These are phyloP conservation scores for Urocyon cinereoargenteus DNA, from an alignment of 2,797 vertebrate genomes.

Conservation along the genomic window DNA sequence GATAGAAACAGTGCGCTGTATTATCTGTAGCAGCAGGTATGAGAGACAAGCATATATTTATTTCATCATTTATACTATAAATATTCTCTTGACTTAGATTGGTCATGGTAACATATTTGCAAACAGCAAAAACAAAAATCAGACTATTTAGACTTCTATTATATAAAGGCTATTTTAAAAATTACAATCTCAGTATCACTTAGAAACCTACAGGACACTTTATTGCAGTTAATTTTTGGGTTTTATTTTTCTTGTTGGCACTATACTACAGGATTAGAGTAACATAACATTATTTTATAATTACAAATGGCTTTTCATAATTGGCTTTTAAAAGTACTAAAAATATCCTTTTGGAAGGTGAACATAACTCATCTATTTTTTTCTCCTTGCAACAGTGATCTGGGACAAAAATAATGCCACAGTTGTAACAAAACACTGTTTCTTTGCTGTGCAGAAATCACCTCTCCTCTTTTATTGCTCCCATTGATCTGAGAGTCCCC, in stretches of 20 bases:
- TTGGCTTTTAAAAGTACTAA: conserved; percentile 24
- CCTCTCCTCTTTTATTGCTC: neutral
- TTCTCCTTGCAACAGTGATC: neutral
- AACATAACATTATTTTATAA: conserved; percentile 4
- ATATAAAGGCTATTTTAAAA: neutral
- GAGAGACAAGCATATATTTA: neutral
- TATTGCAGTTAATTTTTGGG: neutral
- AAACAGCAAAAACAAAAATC: conserved; percentile 22
- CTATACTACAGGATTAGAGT: neutral
- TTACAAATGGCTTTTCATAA: neutral
- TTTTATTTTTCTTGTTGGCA: conserved; percentile 22
- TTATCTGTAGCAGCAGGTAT: neutral
- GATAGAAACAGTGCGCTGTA: neutral
- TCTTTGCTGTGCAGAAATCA: neutral
- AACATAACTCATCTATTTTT: neutral
- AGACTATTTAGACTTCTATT: neutral
- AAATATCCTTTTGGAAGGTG: neutral
- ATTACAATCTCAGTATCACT: neutral
- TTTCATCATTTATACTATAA: conserved; percentile 6
- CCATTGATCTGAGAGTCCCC: neutral
- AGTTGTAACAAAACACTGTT: neutral
- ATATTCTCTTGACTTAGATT: neutral
- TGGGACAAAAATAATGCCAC: neutral
- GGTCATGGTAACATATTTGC: neutral
- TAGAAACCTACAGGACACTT: neutral